Base-by-base conservation (phyloP, 2,888 invertebrate genomes). In the Charanyca ferruginea region DNA sequence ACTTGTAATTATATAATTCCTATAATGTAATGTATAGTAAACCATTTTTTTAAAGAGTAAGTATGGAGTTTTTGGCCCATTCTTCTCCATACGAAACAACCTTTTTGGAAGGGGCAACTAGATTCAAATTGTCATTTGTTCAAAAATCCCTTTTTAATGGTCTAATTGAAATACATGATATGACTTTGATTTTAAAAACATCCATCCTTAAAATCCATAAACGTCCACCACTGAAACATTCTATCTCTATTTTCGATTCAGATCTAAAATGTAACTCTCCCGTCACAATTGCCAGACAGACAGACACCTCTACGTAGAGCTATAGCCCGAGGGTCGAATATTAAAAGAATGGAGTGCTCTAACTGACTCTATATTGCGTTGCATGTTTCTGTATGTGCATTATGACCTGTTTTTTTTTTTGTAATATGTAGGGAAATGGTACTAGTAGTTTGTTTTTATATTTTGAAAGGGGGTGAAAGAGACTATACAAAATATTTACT, bases 321-420 rank as follows among this genome's bases (percentile, higher is more conserved):
- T 57, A 54, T 53, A 53, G 49, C 13, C 25, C 9, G 45, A 45
- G 64, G 66, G 69, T 58, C 52, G 73, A 75, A 79, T 79, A 83
- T 83, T 83, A 70, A 80, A 82, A 81, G 75, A 67, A 72, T 76
- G 70, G 72, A 83, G 81, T 57, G 71, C 63, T 49, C 65, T 64
- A 52, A 52, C 66, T 49, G 55, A 42, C 58, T 42, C 16, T 32
- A 13, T 64, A 20, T 35, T 51, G 25, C 52, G 32, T n/a, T 42
- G 13, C 38, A 38, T 49, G 16, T 41, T 22, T 41, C 18, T 28
- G 13, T 55, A 35, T 60, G 59, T 53, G 47, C 52, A 68, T 47
- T 69, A 54, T 66, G 44, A 44, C n/a, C n/a, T 51, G 23, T n/a
- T 9, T 5, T 22, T 41, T 38, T 32, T 20, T 35, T 44, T 23